phyloP scores from a whole-genome alignment of 2,888 invertebrate species.

The Schrankia costaestrigalis region DNA sequence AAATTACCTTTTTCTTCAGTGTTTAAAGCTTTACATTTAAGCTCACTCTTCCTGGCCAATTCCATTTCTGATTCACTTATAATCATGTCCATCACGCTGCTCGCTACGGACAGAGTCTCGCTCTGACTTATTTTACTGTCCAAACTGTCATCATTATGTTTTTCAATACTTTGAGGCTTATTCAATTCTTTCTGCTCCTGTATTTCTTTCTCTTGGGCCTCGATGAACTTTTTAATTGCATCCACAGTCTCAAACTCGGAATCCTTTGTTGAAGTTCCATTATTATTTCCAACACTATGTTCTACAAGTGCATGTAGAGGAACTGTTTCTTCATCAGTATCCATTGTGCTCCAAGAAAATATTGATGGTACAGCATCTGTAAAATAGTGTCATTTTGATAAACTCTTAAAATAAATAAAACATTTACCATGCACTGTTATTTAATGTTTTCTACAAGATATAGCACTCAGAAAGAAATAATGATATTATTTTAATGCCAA shows the following conservation, averaged over 20 bases:
- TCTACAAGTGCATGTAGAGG: constrained; percentile 4
- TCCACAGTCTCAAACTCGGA: constrained; percentile 64
- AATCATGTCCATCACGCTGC: constrained; percentile 64
- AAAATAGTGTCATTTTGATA: constrained; percentile 21
- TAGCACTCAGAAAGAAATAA: constrained; percentile 13
- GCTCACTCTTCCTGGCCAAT: constrained; percentile 34
- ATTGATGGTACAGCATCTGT: constrained; percentile 86
- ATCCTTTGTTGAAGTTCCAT: constrained; percentile 40
- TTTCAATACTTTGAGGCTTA: constrained; percentile 9
- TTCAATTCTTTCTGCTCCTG: constrained; percentile 23
- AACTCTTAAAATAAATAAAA: background rate
- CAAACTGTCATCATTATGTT: constrained; percentile 10
- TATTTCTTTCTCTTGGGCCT: constrained; percentile 56
- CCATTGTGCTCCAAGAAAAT: constrained; percentile 80
- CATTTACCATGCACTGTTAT: constrained; percentile 19
- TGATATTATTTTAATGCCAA: constrained; percentile 6
- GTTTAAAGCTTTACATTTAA: constrained; percentile 31
- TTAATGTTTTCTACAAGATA: constrained; percentile 18
- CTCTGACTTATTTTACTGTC: constrained; percentile 14
- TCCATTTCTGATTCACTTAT: constrained; percentile 54
- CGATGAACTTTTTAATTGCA: constrained; percentile 63
- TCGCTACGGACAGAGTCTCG: constrained; percentile 44
- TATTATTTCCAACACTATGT: constrained; percentile 14
- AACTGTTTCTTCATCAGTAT: constrained; percentile 35
- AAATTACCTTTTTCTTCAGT: constrained; percentile 45